phyloP scores from a whole-genome alignment of 2,113 vertebrate genomes.

The Rhodinocichla rosea region DNA sequence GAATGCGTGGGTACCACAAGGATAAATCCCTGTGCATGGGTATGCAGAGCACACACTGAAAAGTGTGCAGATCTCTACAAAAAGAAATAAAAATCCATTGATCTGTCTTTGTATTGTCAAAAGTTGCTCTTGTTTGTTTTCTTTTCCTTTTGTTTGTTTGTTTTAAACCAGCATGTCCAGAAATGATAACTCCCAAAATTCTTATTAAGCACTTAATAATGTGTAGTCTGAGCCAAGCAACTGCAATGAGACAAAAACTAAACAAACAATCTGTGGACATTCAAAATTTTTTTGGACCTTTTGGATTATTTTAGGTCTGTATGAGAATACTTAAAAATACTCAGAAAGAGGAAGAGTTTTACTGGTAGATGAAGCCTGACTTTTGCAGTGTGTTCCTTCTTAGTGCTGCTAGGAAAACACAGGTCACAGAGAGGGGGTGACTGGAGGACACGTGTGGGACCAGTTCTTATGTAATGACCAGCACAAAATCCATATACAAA shows the following conservation, averaged over 20 bases:
- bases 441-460: not conserved
- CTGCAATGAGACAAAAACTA: not conserved
- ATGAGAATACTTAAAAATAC: not conserved
- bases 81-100: not conserved
- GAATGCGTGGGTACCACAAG: not conserved
- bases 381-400: not conserved
- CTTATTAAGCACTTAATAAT: not conserved
- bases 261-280: not conserved
- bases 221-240: not conserved
- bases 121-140: not conserved
- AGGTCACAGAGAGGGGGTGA: not conserved
- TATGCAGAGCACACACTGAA: not conserved
- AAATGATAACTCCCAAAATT: not conserved
- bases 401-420: not conserved
- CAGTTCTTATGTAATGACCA: not conserved
- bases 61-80: not conserved
- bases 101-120: not conserved
- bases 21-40: not conserved
- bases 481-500: not conserved
- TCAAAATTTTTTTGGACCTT: not conserved
- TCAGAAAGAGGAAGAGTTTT: not conserved
- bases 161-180: not conserved
- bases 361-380: not conserved
- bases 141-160: not conserved
- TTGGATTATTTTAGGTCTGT: not conserved